A percentile compares a stretch with the other conserved stretches of the same genome.
Conservation (phyloP, 2,797 vertebrate genomes). For the Sebastiscus albofasciatus region DNA sequence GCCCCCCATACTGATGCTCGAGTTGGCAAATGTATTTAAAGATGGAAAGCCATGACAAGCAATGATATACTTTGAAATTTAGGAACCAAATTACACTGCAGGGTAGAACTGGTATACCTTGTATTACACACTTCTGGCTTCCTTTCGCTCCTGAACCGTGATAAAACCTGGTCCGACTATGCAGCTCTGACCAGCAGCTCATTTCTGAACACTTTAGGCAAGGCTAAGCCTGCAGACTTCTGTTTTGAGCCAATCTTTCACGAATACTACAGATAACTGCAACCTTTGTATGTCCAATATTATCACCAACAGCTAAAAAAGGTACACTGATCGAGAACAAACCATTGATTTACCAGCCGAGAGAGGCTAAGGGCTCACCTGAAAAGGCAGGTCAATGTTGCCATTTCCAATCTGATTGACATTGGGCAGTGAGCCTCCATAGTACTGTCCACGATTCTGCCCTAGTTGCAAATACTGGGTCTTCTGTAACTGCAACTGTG, state of each 20-base stretch:
- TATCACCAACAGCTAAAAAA: conserved; percentile 59
- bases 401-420: conserved; percentile 99
- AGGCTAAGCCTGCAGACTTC: conserved; percentile 29
- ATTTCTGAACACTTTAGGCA: conserved; percentile 32
- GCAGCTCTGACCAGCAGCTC: conserved; percentile 32
- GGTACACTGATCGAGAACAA: conserved; percentile 67
- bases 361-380: conserved; percentile 91
- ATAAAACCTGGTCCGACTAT: conserved; percentile 32
- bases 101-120: conserved; percentile 37
- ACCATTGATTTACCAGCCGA: conserved; percentile 74
- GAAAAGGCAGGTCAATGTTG: conserved; percentile 97
- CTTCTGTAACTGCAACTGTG: conserved; percentile 99
- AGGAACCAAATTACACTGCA: conserved; percentile 63
- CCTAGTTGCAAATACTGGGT: conserved; percentile 99
- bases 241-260: conserved; percentile 49
- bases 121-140: conserved; percentile 32
- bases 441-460: conserved; percentile 98
- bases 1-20: conserved; percentile 74
- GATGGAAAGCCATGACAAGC: conserved; percentile 86
- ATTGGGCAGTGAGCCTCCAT: conserved; percentile 98
- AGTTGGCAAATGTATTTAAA: conserved; percentile 82
- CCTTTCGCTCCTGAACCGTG: conserved; percentile 35
- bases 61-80: conserved; percentile 77
- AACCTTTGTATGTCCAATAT: conserved; percentile 46
- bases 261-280: conserved; percentile 38